Evolutionary conservation across 37 sponge, comb jelly and placozoan species (phyloP), one percentile per base, ranked within the genome.

Genomic region (Ephydatia muelleri): DNA sequence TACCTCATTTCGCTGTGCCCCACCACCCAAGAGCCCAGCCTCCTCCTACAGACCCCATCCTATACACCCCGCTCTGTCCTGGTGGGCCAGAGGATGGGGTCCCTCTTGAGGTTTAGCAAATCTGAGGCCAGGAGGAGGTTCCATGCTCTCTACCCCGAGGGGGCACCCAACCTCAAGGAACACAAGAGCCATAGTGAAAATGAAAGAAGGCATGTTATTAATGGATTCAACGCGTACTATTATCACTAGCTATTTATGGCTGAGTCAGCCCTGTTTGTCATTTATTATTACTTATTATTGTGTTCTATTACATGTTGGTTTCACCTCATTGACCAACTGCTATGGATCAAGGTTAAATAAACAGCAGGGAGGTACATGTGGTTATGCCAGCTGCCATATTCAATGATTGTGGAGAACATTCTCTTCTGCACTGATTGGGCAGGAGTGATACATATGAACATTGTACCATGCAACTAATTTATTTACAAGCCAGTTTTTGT

Each of bases 211-310:
- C 95, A 95, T 65, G 39, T 83, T 27, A 92, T 95, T 72, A 82
- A 92, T 71, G 95, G 95, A 1, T 68, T 70, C 64, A 86, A 95
- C 64, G 84, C 92, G 25, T 92, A 95, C 76, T 92, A 86, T 79
- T 95, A 81, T 32, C 95, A 95, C 69, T 95, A 74, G 82, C 71
- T 65, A 19, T n/a, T 70, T 38, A 23, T 27, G 16, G 68, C 29
- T 48, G 14, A 65, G 11, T 22, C 11, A 76, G 13, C 28, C 13
- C 35, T 57, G 80, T 79, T 65, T 79, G 26, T 38, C 31, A 49
- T 8, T 14, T 25, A 67, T 79, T 65, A 13, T 82, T 16, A 72
- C 8, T 72, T 6, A 33, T 82, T 43, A 27, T 71, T 28, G 34
- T 76, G 77, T 38, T 13, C n/a, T 72, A 28, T n/a, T n/a, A n/a